Percentiles rank a stretch among this genome's conserved stretches.
phyloP scores from a whole-genome alignment of 2,888 invertebrate genomes.

The Rhopalosiphum nymphaeae region DNA sequence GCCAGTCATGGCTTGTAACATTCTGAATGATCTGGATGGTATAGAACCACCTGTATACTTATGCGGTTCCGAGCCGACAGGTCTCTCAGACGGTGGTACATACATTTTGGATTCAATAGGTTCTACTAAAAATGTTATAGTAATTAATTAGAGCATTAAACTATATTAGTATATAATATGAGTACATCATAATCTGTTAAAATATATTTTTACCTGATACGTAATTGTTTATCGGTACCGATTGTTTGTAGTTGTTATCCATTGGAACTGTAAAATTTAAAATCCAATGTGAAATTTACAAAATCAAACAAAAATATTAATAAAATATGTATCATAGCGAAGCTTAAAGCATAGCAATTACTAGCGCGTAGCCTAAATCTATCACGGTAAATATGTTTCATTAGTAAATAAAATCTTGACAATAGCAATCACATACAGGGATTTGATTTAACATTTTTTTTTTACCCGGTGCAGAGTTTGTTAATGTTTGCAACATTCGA shows the following conservation, averaged over 20 bases:
- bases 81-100: slow-evolving; percentile 66
- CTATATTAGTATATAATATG: neutral
- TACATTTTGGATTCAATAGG: slow-evolving; percentile 65
- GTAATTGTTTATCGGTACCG: slow-evolving; percentile 27
- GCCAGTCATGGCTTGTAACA: slow-evolving; percentile 83
- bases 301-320: neutral
- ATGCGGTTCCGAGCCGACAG: slow-evolving; percentile 64
- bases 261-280: slow-evolving; percentile 48
- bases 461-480: slow-evolving; percentile 70
- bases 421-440: neutral
- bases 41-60: slow-evolving; percentile 81
- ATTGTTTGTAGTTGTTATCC: slow-evolving; percentile 24
- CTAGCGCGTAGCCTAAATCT: slow-evolving; percentile 7
- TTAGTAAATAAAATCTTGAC: slow-evolving; percentile 55
- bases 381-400: slow-evolving; percentile 29
- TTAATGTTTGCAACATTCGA: slow-evolving; percentile 78
- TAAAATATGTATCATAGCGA: neutral
- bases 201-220: slow-evolving; percentile 48
- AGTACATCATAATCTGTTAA: neutral
- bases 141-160: neutral
- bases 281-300: neutral
- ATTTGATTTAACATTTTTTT: slow-evolving; percentile 57
- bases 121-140: slow-evolving; percentile 17
- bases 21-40: slow-evolving; percentile 84
- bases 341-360: slow-evolving; percentile 46